Evolutionary conservation across 2,888 invertebrate species (phyloP), one percentile per base, ranked within the genome.

Genomic region (Petrolisthes manimaculis): DNA sequence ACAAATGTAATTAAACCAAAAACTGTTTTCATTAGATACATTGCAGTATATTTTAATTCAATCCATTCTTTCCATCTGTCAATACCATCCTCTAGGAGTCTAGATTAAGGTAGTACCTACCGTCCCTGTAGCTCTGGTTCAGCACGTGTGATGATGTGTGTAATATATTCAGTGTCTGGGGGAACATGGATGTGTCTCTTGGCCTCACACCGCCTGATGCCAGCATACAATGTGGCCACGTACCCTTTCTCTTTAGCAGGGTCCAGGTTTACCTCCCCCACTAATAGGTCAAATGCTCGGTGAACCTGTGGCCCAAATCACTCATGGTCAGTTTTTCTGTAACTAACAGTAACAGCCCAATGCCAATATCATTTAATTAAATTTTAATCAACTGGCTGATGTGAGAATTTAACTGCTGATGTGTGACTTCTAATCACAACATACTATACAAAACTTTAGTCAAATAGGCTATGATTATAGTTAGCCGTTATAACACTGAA

Each of bases 51-150:
- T 37, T 37, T 37, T 37, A 37, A 67, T 67, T 18, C n/a, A 67
- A 18, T 18, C n/a, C 12, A 18, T 1, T 67, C 12, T 67, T 18
- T 67, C 12, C n/a, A 67, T 67, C 12, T 67, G n/a, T 67, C 12
- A 18, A 67, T 3, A 67, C n/a, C 12, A 18, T 18, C n/a, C 12
- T 67, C 12, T 67, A n/a, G n/a, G n/a, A n/a, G n/a, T n/a, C n/a
- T n/a, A 67, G 12, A 67, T 67, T 18, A 18, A n/a, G n/a, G 24
- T 74, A 74, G n/a, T 18, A 8, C 91, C 91, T 93, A 96, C 96
- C 95, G 95, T 93, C 97, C 98, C 91, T 97, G 95, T 80, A 98
- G 94, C 93, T 98, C 98, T 9, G 98, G 97, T 93, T 98, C 97
- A 37, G 97, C 98, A 92, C 97, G 95, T 85, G 96, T 96, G 92